Evolutionary conservation across 2,888 invertebrate species (phyloP), one percentile per base, ranked within the genome.

Genomic region (Mamestra brassicae): DNA sequence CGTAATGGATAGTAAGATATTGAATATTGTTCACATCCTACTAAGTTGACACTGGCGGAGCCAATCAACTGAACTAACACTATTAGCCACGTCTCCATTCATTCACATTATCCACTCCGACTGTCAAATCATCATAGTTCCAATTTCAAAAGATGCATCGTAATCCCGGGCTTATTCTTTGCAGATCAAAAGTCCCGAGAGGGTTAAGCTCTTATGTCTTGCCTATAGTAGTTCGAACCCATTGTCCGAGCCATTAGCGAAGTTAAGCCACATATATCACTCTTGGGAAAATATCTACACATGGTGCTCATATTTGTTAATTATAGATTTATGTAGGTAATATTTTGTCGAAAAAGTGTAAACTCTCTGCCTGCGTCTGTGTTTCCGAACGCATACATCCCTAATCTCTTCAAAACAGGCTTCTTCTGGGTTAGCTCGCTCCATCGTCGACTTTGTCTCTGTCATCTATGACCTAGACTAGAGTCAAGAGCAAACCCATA

Each of bases 241-340:
- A 89, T 91, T 91, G 92, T 91, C 80, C 90, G 89, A 90, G 88
- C 94, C 93, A 95, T 95, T 94, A 95, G 93, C 90, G 79, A 89
- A 93, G 93, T 93, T 93, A 91, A 92, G 87, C 87, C 85, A 85
- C 86, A 85, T 83, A 86, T 88, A 87, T 88, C 85, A 87, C 89
- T 86, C 86, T 84, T 80, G 89, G 87, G 90, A 88, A 85, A 74
- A 80, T 70, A 71, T 71, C 15, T 54, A 50, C 38, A 61, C 72
- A 62, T 65, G 72, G 36, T 65, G 57, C 7, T 38, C 38, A 52
- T 70, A 38, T 62, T 52, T 62, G n/a, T 38, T 45, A 45, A 13
- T 26, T 26, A 4, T 26, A 54, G 17, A 1, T 11, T 15, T 11
- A 4, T 6, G n/a, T n/a, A 11, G 10, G 42, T 61, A 6, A 57